Conservation (phyloP, 1,140 invertebrate species). For the Bombus vancouverensis region DNA sequence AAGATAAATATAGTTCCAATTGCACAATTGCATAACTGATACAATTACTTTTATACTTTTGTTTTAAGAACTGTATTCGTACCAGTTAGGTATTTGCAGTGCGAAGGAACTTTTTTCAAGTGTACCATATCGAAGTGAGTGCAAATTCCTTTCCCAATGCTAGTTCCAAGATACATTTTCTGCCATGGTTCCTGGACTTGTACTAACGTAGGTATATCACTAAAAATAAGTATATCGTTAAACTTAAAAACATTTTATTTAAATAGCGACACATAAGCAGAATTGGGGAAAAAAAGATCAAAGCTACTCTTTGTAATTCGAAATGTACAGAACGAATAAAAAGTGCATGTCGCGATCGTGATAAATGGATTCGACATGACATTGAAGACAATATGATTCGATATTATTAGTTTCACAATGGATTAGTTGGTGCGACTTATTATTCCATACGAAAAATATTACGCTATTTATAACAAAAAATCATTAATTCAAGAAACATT, state of each 20-base stretch:
- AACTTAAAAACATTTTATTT: neutral
- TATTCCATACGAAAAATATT: no score
- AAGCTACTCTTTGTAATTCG: no score
- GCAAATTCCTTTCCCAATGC: conserved; percentile 88
- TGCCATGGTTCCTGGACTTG: conserved; percentile 92
- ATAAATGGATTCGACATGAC: no score
- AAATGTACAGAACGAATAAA: neutral
- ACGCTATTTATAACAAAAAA: no score
- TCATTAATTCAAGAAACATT: no score
- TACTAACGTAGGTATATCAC: conserved; percentile 93
- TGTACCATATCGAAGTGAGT: conserved; percentile 95
- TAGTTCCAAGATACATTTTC: conserved; percentile 91
- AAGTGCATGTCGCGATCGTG: accelerated
- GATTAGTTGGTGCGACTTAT: no score
- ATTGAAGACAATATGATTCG: no score
- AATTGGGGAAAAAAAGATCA: neutral
- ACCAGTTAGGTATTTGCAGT: conserved; percentile 91
- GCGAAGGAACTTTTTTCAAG: conserved; percentile 90
- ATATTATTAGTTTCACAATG: neutral
- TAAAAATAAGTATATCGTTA: conserved; percentile 73
- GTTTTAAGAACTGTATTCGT: conserved; percentile 38
- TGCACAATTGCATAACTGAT: neutral
- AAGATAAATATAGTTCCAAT: neutral
- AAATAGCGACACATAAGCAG: neutral
- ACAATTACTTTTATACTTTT: neutral